Evolutionary conservation across 2,888 invertebrate genomes (phyloP), one percentile per base, ranked within the genome.

Genomic region (Magallana nippona): DNA sequence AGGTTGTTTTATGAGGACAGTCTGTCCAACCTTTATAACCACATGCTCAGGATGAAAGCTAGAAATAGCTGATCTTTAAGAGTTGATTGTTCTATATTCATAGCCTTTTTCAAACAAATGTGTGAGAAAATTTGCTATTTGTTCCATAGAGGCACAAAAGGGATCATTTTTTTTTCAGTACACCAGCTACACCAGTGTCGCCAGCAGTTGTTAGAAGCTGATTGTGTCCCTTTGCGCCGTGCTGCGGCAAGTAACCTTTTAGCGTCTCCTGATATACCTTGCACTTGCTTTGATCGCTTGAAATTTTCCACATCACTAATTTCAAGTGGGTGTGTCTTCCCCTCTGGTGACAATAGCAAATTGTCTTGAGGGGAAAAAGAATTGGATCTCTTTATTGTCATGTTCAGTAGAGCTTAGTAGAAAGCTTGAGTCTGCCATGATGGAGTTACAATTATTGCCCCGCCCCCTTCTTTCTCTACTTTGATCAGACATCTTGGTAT

Each of bases 261-360:
- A 83, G 83, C 55, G 13, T 83, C 56, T 81, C n/a, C 32, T 58
- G 83, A 83, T 63, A 83, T 44, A 44, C 84, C 81, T 10, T 44
- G 15, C 27, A 77, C 17, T n/a, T 81, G 58, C 78, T 71, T 77
- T 27, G 27, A 27, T 27, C 27, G 27, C 27, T 27, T 27, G 27
- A 83, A 77, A 83, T 80, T 56, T 83, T 83, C 81, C 78, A 83
- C 15, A 78, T 78, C 80, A 79, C 81, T 81, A 83, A 55, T 83
- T 83, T 83, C 19, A 81, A 78, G 44, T 57, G 84, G 57, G 44
- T 81, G 60, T 17, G n/a, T n/a, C n/a, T 71, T 19, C 10, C 77
- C 71, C 78, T 17, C 27, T 17, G 78, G 84, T 10, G 84, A 82
- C 56, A 62, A 78, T 62, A 84, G 77, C 17, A 82, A 11, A n/a